Conservation (phyloP, 2,797 vertebrate genomes). For the Microctenopoma stevenorrisi region DNA sequence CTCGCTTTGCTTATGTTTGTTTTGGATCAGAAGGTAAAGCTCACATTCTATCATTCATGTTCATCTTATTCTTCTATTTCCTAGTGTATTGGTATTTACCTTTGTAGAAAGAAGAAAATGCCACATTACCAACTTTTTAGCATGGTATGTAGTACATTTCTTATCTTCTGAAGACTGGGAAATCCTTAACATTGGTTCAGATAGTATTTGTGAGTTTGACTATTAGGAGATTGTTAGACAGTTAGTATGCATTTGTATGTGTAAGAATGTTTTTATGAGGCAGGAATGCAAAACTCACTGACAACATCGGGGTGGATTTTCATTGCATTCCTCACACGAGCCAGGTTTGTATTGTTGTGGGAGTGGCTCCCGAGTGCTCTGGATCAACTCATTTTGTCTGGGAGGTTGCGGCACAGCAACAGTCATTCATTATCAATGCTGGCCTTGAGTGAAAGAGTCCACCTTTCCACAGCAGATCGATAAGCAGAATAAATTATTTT, state of each 20-base stretch:
- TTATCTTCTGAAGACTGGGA: too few species aligned
- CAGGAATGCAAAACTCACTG: constrained; percentile 31
- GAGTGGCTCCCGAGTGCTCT: constrained; percentile 12
- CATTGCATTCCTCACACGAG: constrained; percentile 19
- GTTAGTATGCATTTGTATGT: background rate
- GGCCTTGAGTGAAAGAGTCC: constrained; percentile 43
- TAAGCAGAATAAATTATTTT: constrained; percentile 57
- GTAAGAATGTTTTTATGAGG: background rate
- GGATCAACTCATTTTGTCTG: constrained; percentile 30
- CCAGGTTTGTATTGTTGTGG: constrained; percentile 28
- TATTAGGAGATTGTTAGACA: background rate
- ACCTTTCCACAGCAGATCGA: constrained; percentile 45
- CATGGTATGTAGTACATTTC: too few species aligned
- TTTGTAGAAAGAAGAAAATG: too few species aligned
- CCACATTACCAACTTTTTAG: too few species aligned
- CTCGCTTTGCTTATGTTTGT: constrained; percentile 1
- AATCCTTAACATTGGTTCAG: background rate
- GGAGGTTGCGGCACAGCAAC: constrained; percentile 32
- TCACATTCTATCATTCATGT: constrained; percentile 16
- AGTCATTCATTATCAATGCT: constrained; percentile 43
- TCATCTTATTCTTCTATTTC: constrained; percentile 10
- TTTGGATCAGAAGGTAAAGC: constrained; percentile 12
- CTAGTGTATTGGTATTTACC: background rate
- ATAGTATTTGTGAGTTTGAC: constrained; percentile 3
- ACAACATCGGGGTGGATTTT: constrained; percentile 33